phyloP scores from a whole-genome alignment of 92 coral and sea anemone species.

The Paramuricea clavata region DNA sequence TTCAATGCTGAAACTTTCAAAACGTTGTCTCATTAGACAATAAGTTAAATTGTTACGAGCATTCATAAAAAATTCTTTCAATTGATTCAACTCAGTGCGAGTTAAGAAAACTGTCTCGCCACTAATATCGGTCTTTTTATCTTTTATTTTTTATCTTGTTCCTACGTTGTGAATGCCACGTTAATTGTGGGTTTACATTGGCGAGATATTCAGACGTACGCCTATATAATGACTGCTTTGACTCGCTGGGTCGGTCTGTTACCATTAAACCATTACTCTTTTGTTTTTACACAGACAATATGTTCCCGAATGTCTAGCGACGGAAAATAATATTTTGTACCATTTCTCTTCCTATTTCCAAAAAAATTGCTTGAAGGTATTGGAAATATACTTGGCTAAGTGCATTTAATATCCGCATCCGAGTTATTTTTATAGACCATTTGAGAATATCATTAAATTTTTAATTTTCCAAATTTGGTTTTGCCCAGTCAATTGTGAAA shows the following conservation, averaged over 20 bases:
- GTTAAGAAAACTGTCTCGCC: constrained; percentile 7
- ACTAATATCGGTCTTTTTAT: background rate
- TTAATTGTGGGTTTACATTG: background rate
- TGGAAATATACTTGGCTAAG: too few species aligned
- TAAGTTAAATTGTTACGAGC: background rate
- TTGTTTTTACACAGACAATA: background rate
- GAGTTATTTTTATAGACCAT: background rate
- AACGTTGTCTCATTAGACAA: background rate
- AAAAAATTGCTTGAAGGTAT: background rate
- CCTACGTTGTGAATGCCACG: background rate
- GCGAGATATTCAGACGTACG: background rate
- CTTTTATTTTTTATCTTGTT: background rate
- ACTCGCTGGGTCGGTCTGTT: background rate
- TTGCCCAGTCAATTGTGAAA: too few species aligned
- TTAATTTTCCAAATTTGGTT: background rate
- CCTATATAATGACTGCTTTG: background rate
- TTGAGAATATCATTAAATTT: background rate
- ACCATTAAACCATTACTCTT: background rate
- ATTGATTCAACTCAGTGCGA: constrained; percentile 16
- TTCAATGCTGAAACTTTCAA: background rate
- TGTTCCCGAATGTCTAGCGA: background rate
- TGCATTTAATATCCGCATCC: background rate
- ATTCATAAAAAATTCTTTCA: background rate
- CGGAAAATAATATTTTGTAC: too few species aligned
- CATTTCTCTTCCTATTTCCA: too few species aligned